Percentiles rank a stretch among this genome's conserved stretches.
Conservation (phyloP, 1,140 invertebrate genomes). For the Schlechtendalia chinensis region DNA sequence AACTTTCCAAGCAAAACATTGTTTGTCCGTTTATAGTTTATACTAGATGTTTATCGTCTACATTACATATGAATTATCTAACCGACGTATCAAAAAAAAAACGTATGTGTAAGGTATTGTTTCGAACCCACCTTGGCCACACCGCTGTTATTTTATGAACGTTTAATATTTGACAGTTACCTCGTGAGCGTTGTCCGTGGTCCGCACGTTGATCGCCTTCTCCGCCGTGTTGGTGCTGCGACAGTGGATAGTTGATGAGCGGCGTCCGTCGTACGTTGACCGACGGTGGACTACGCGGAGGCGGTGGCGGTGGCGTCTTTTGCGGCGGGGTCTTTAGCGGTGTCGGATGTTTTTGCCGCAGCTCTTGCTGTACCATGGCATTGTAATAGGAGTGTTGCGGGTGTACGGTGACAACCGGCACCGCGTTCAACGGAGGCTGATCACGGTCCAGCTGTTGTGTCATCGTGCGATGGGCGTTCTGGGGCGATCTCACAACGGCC, state of each 20-base stretch:
- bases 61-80: no score
- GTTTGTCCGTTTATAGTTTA: no score
- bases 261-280: not conserved
- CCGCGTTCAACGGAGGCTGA: not conserved
- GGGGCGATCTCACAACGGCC: not conserved
- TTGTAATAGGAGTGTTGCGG: not conserved
- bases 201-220: not conserved
- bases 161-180: not conserved
- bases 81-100: no score
- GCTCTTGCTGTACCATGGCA: not conserved
- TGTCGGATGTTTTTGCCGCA: not conserved
- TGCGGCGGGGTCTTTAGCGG: not conserved
- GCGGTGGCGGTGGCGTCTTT: slow-evolving; percentile 7
- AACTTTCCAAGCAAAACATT: no score
- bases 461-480: not conserved
- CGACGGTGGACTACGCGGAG: not conserved
- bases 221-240: not conserved
- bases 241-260: not conserved
- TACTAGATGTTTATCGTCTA: no score
- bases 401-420: not conserved
- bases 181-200: not conserved
- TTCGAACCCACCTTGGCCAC: no score
- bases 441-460: not conserved
- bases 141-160: no score
- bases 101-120: no score